Conservation (phyloP, 1,140 invertebrate genomes). For the Probaryconus sp. region DNA sequence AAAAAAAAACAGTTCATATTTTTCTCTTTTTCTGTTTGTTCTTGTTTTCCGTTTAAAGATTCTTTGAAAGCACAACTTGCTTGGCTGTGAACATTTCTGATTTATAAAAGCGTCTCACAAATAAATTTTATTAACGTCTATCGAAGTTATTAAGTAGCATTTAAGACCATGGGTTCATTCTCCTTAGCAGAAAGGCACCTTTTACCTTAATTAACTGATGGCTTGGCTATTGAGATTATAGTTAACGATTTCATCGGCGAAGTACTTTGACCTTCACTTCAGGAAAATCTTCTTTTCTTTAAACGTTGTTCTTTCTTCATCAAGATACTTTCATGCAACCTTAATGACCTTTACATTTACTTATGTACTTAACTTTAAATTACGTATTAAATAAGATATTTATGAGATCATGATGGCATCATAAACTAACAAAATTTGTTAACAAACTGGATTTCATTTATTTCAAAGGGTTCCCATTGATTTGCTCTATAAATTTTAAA, state of each 20-base stretch:
- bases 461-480: too few relatives aligned
- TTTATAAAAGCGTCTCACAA: background rate
- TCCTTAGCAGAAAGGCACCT: constrained; percentile 52
- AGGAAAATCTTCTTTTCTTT: constrained; percentile 44
- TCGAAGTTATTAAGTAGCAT: constrained; percentile 37
- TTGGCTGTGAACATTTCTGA: background rate
- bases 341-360: constrained; percentile 21
- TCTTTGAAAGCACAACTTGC: too few relatives aligned
- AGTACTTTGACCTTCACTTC: constrained; percentile 60
- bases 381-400: constrained; percentile 4
- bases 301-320: constrained; percentile 26
- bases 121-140: constrained; percentile 36
- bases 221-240: constrained; percentile 63
- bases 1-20: too few relatives aligned
- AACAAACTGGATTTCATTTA: too few relatives aligned
- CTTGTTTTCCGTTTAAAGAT: too few relatives aligned
- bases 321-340: background rate
- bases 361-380: constrained; percentile 15
- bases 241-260: constrained; percentile 66
- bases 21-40: too few relatives aligned
- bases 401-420: too few relatives aligned
- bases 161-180: constrained; percentile 32
- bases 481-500: too few relatives aligned
- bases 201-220: constrained; percentile 68
- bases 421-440: too few relatives aligned